phyloP scores from a whole-genome alignment of 2,797 vertebrate species.

The Pseudomugil tenellus region DNA sequence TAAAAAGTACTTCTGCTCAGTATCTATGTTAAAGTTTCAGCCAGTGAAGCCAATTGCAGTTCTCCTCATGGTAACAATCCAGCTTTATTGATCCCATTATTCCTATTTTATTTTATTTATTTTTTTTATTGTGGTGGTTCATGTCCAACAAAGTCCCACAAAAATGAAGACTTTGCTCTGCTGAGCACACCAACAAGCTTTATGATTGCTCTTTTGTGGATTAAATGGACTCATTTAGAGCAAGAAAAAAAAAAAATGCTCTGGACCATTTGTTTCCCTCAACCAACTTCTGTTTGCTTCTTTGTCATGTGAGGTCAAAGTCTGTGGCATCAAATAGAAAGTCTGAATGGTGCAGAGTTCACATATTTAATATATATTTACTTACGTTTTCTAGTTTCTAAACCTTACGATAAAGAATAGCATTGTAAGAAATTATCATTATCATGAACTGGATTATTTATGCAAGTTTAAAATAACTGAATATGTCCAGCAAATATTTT shows the following conservation, averaged over 20 bases:
- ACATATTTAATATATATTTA: neutral
- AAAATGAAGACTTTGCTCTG: constrained; percentile 25
- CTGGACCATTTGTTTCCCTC: constrained; percentile 10
- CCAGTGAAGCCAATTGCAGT: constrained; percentile 56
- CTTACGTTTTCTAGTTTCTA: neutral
- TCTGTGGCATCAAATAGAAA: neutral
- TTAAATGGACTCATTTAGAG: constrained; percentile 17
- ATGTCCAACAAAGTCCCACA: constrained; percentile 34
- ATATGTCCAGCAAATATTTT: too few relatives aligned
- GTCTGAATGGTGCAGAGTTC: neutral
- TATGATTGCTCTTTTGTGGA: constrained; percentile 24
- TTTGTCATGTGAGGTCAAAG: constrained; percentile 24
- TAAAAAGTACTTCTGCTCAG: constrained; percentile 53
- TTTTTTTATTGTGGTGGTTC: constrained; percentile 65
- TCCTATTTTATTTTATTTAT: constrained; percentile 64
- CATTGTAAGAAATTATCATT: too few relatives aligned
- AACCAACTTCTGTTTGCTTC: constrained; percentile 8
- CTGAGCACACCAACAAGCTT: constrained; percentile 11
- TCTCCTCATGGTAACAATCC: constrained; percentile 69
- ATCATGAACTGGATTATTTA: too few relatives aligned
- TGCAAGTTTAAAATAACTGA: too few relatives aligned
- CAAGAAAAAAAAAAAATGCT: constrained; percentile 3
- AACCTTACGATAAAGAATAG: neutral
- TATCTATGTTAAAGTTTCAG: constrained; percentile 55
- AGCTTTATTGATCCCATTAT: constrained; percentile 72